These are phyloP conservation scores for Merops nubicus DNA, from an alignment of 2,113 vertebrate species.

Conservation along the genomic window DNA sequence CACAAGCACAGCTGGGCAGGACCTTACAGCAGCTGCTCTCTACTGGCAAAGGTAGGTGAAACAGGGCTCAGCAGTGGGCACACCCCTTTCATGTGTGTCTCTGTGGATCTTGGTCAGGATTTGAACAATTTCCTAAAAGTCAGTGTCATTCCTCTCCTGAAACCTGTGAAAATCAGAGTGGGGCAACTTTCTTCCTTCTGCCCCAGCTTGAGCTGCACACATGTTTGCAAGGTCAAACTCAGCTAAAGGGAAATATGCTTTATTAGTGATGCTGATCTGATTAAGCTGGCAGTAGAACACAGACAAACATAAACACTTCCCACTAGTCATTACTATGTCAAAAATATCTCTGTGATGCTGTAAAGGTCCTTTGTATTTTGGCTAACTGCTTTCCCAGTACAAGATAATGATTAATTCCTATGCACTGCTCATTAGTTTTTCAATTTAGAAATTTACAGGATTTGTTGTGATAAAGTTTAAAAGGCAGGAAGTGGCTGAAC, in stretches of 20 bases:
- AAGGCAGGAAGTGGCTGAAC: constrained; percentile 53
- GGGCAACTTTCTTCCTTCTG: background rate
- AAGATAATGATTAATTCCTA: constrained; percentile 26
- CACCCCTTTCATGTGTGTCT: rapidly evolving
- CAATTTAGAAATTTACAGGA: constrained; percentile 8
- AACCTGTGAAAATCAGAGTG: background rate
- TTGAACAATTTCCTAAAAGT: background rate
- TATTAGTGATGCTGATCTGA: background rate
- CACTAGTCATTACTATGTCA: background rate
- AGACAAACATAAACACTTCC: background rate
- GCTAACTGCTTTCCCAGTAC: background rate
- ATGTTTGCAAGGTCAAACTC: background rate
- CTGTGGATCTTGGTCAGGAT: background rate
- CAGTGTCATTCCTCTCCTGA: background rate
- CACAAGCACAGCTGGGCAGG: background rate
- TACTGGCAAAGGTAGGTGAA: background rate
- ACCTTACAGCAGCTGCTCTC: background rate
- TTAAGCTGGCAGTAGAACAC: background rate
- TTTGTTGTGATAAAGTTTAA: constrained; percentile 52
- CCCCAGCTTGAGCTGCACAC: background rate
- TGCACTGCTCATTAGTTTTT: constrained; percentile 32
- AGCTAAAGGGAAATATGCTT: background rate
- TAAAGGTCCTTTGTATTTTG: background rate
- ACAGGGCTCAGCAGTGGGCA: background rate
- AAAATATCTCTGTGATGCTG: background rate